A percentile compares a stretch with the other conserved stretches of the same genome.
Conservation (phyloP, 53 echinoderm and acorn worm species). For the Temnopleurus reevesii region DNA sequence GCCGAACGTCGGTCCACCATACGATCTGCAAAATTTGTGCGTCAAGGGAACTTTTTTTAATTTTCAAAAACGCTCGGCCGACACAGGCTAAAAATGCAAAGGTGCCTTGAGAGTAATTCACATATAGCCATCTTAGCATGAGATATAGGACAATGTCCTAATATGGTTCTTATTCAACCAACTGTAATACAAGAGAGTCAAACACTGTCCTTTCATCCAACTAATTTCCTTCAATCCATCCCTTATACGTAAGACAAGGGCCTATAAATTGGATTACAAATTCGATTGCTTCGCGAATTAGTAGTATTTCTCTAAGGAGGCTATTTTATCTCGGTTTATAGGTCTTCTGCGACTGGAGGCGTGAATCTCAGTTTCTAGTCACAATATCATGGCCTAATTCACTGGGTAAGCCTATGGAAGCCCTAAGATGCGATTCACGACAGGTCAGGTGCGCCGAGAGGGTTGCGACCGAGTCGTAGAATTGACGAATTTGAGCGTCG, state of each 20-base stretch:
- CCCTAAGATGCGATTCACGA: too few relatives aligned
- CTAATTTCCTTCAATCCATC: not conserved
- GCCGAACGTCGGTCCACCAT: too few relatives aligned
- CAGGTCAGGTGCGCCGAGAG: too few relatives aligned
- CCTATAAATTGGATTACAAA: conserved; percentile 23
- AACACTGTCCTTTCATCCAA: not conserved
- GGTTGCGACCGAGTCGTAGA: too few relatives aligned
- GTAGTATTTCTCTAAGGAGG: conserved; percentile 42
- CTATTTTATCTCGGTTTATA: conserved; percentile 23
- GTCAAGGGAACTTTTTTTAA: too few relatives aligned
- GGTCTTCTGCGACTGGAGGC: conserved; percentile 3
- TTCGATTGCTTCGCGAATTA: conserved; percentile 33
- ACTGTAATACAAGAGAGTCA: not conserved
- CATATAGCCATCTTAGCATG: too few relatives aligned
- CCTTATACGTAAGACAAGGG: conserved; percentile 7
- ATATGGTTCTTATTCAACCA: not conserved
- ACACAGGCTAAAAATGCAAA: too few relatives aligned
- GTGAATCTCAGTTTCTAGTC: not conserved
- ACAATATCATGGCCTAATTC: conserved; percentile 50
- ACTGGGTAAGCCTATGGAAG: not conserved
- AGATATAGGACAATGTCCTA: too few relatives aligned
- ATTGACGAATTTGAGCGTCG: too few relatives aligned
- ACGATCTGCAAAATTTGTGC: too few relatives aligned
- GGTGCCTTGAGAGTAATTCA: too few relatives aligned
- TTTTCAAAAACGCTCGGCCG: too few relatives aligned